phyloP scores from a whole-genome alignment of 2,113 vertebrate genomes.

The Myotis brandtii region DNA sequence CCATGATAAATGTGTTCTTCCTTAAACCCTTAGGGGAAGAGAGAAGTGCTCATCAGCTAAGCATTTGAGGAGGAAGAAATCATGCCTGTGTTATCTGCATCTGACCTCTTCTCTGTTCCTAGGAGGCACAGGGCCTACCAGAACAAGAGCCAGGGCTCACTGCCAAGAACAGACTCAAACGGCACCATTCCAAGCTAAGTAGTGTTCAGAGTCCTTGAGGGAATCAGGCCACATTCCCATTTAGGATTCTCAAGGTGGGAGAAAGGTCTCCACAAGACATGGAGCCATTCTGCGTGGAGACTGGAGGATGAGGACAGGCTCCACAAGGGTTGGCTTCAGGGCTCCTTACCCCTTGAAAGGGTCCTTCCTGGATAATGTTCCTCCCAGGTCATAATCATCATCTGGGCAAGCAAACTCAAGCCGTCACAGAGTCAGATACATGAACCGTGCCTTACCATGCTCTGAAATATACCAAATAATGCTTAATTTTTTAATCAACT shows the following conservation, averaged over 20 bases:
- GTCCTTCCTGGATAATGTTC: no score
- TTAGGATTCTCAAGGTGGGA: background rate
- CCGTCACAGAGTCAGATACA: background rate
- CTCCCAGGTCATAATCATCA: background rate
- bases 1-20: constrained; percentile 26
- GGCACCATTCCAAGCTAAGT: background rate
- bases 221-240: background rate
- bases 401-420: background rate
- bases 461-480: background rate
- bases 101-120: constrained; percentile 24
- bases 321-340: background rate
- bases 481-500: background rate
- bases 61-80: constrained; percentile 55
- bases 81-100: constrained; percentile 34
- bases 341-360: background rate
- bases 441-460: background rate
- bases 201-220: background rate
- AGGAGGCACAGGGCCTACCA: constrained; percentile 19
- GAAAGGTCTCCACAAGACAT: background rate
- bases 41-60: background rate
- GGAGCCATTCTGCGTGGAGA: background rate
- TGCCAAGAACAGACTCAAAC: constrained; percentile 29
- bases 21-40: background rate
- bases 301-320: background rate
- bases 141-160: background rate